Conservation (phyloP, 2,888 invertebrate species). For the Cerceris rybyensis region DNA sequence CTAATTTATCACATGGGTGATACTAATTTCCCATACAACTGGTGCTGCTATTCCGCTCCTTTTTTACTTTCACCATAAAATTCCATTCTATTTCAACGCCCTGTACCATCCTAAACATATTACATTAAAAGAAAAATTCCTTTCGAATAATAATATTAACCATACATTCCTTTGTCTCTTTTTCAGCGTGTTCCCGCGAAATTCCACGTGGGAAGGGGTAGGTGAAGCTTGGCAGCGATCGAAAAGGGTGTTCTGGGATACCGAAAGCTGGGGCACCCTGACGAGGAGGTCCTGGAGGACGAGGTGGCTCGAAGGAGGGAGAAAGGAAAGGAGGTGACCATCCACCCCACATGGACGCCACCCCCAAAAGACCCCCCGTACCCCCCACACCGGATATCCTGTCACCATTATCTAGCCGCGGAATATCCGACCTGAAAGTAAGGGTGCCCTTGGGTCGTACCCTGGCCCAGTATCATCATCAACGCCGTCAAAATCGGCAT, state of each 20-base stretch:
- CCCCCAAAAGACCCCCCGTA: conserved; percentile 74
- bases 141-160: neutral
- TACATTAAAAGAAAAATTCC: no score
- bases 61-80: no score
- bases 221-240: conserved; percentile 50
- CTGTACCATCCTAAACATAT: no score
- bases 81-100: no score
- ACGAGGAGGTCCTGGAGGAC: conserved; percentile 70
- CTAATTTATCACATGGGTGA: no score
- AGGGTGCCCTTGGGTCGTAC: conserved; percentile 28
- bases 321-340: conserved; percentile 77
- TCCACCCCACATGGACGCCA: conserved; percentile 81
- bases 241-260: conserved; percentile 65
- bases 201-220: conserved; percentile 64
- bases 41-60: no score
- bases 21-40: no score
- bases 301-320: conserved; percentile 59
- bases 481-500: conserved; percentile 30
- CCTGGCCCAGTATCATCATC: conserved; percentile 33
- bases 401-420: conserved; percentile 69
- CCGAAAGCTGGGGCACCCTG: conserved; percentile 69
- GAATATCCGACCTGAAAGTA: conserved; percentile 75
- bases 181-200: conserved; percentile 64
- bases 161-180: conserved; percentile 18
- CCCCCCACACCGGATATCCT: conserved; percentile 75